A percentile compares a stretch with the other conserved stretches of the same genome.
These are phyloP conservation scores for Uromys caudimaculatus DNA, from an alignment of 2,797 vertebrate genomes.

Conservation along the genomic window DNA sequence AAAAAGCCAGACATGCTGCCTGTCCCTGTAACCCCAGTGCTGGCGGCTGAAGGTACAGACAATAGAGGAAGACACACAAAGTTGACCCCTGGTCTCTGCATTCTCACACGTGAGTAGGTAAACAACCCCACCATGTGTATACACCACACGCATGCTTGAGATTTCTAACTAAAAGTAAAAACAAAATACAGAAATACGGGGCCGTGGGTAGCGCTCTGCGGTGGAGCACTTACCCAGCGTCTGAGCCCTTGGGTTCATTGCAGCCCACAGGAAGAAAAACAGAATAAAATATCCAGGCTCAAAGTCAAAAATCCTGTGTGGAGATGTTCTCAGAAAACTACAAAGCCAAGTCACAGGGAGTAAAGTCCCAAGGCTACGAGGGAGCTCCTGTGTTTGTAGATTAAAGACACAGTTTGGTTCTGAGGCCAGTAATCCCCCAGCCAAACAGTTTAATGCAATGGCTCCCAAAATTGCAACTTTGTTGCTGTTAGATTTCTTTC, in stretches of 20 bases:
- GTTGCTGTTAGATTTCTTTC: not conserved
- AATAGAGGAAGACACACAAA: not conserved
- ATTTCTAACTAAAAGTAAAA: not conserved
- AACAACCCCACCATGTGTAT: not conserved
- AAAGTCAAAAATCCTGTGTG: not conserved
- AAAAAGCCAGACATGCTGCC: not conserved
- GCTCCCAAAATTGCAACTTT: not conserved
- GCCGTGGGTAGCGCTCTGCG: not conserved
- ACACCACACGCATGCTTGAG: not conserved
- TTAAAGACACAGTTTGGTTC: too few relatives aligned
- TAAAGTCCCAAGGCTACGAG: accelerated
- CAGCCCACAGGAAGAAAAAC: not conserved
- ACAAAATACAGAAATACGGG: not conserved
- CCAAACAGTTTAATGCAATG: too few relatives aligned
- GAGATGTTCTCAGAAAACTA: too few relatives aligned
- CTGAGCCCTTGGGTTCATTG: not conserved
- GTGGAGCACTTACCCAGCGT: not conserved
- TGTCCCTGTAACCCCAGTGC: not conserved
- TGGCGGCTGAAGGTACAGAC: not conserved
- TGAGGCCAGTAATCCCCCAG: not conserved
- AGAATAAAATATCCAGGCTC: not conserved
- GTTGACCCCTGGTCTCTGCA: not conserved
- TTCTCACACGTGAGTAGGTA: not conserved
- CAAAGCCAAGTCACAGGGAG: not conserved
- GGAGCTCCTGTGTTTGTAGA: not conserved